phyloP scores from a whole-genome alignment of 2,113 vertebrate species.

The Nesogale talazaci region DNA sequence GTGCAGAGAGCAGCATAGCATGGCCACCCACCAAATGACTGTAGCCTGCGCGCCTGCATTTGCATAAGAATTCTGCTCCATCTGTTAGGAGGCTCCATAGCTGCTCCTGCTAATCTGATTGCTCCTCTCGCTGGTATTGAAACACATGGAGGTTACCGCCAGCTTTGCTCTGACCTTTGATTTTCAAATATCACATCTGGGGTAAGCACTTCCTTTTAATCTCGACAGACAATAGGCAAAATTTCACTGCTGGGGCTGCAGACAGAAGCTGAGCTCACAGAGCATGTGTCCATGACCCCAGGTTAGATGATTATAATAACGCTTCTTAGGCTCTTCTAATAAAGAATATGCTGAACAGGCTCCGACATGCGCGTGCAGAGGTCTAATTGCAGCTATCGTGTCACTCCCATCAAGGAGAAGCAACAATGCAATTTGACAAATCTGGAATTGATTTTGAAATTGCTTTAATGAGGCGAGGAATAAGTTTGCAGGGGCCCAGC shows the following conservation, averaged over 20 bases:
- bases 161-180: slow-evolving; percentile 78
- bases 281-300: slow-evolving; percentile 78
- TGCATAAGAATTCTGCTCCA: slow-evolving; percentile 82
- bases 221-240: slow-evolving; percentile 74
- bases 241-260: slow-evolving; percentile 77
- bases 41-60: slow-evolving; percentile 65
- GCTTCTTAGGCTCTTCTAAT: slow-evolving; percentile 75
- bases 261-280: slow-evolving; percentile 69
- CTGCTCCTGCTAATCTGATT: slow-evolving; percentile 82
- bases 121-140: slow-evolving; percentile 77
- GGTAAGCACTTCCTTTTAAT: slow-evolving; percentile 80
- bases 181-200: slow-evolving; percentile 77
- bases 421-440: slow-evolving; percentile 78
- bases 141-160: slow-evolving; percentile 66
- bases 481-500: slow-evolving; percentile 81
- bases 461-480: slow-evolving; percentile 84
- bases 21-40: slow-evolving; percentile 67
- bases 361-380: slow-evolving; percentile 41
- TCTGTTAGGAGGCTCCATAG: slow-evolving; percentile 80
- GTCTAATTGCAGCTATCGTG: slow-evolving; percentile 82
- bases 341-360: slow-evolving; percentile 77
- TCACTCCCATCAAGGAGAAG: slow-evolving; percentile 76
- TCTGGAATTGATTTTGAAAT: slow-evolving; percentile 83
- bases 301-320: slow-evolving; percentile 80
- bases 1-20: neutral